Evolutionary conservation across 2,797 vertebrate species (phyloP), one percentile per base, ranked within the genome.

Genomic region (Coregonus sp.): DNA sequence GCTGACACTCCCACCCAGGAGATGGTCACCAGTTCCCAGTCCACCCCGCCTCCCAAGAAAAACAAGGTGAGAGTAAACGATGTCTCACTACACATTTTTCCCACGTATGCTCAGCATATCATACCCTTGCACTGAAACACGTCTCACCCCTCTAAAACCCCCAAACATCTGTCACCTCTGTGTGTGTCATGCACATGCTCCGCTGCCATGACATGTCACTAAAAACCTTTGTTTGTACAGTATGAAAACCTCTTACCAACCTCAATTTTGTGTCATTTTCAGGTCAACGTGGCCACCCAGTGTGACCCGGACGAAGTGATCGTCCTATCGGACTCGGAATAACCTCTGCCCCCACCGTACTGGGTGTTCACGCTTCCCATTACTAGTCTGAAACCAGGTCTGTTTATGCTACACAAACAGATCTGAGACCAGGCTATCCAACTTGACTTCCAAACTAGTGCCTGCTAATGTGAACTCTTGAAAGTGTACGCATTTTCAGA

Each of bases 241-340:
- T 59, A n/a, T n/a, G 56, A 18, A 20, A n/a, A 20, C 56, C 56
- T 59, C n/a, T 47, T 6, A 59, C 33, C 37, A 14, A 25, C 1
- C 29, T 12, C 14, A 1, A 31, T 25, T 31, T n/a, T 54, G 68
- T 0, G 82, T 18, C 75, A 15, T 85, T 78, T 66, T 4, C 92
- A 98, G 97, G 93, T 94, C 74, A 95, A 95, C 29, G 96, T 95
- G 82, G 94, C 95, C 50, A 98, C 97, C 0, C 97, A 97, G 89
- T 97, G 95, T 37, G 97, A 97, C 85, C 96, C 96, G 0, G 94
- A 95, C 4, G 96, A 96, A 89, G 93, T 97, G 89, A 98, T 98
- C 65, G 86, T 97, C 71, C 94, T 98, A n/a, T 97, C 97, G 0
- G 97, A 98, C 89, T 97, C 96, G 0, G 96, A 97, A 0, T 97